phyloP scores from a whole-genome alignment of 2,113 vertebrate genomes.

The Cyanistes caeruleus region DNA sequence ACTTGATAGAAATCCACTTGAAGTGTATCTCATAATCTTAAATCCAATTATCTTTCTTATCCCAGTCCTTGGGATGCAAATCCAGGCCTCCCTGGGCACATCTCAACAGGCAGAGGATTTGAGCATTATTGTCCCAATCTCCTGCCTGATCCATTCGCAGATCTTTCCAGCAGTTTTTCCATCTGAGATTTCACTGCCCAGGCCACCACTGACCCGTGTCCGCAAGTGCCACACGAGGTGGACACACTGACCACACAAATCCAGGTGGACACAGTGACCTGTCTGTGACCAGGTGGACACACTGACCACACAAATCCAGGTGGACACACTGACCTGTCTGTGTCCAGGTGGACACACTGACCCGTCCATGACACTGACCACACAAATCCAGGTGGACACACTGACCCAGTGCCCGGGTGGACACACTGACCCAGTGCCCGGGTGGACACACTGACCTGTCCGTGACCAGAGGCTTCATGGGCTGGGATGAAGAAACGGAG shows the following conservation, averaged over 20 bases:
- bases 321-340: no score
- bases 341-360: constrained; percentile 5
- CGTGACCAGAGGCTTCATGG: constrained; percentile 92
- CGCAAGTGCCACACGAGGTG: not conserved
- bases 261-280: constrained; percentile 68
- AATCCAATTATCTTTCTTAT: not conserved
- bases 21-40: not conserved
- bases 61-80: not conserved
- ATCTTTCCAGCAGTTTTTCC: not conserved
- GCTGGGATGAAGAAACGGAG: constrained; percentile 86
- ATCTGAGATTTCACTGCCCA: not conserved
- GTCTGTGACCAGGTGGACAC: not conserved
- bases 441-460: constrained; percentile 81
- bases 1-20: not conserved
- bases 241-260: not conserved
- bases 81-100: fast-evolving
- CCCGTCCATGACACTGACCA: no score
- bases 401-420: not conserved
- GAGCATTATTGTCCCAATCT: not conserved
- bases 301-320: not conserved
- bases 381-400: not conserved
- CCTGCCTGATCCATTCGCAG: fast-evolving
- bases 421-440: not conserved
- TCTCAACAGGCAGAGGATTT: not conserved
- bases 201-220: not conserved